Base-by-base conservation (phyloP, 2,113 vertebrate species). In the Drymodes brunneopygia region DNA sequence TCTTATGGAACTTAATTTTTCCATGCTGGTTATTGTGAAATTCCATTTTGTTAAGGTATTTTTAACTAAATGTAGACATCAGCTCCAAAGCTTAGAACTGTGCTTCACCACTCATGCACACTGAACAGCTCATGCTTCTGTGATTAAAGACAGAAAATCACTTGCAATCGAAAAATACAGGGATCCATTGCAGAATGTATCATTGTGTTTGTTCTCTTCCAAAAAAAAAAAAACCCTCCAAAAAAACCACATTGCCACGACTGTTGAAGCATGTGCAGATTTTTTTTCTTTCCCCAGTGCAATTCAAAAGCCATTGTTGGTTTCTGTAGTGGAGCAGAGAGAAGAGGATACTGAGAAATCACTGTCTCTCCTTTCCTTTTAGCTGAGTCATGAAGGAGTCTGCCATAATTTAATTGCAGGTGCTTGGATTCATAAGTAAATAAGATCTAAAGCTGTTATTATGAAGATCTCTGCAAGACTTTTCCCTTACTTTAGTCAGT, bases 351-450 rank as follows among this genome's bases (percentile, higher is more conserved):
- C 79, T 93, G 85, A 94, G 79, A 86, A 94, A 78, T 78, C 27
- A 14, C 66, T 91, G 44, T 69, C 40, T 85, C 54, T 94, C 69
- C 75, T 94, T 92, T 81, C 70, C 78, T 82, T 97, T 93, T 81
- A 96, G 95, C 94, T 95, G 93, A 94, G 93, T 96, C 94, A 95
- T 83, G 90, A 73, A 90, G 74, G 67, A 96, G 60, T n/a, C 90
- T 94, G 74, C 85, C 72, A 36, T 94, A 92, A 90, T 96, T 95
- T 93, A 93, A 86, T 93, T 90, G 93, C 92, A 93, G 90, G 88
- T 94, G 88, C 80, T 90, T 92, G 79, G 80, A 64, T 90, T 93
- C 75, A 56, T 87, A 92, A 95, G 56, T 77, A 92, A 90, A 90
- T 88, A 85, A 81, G 75, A 88, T 42, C 54, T 88, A 81, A 70